Conservation (phyloP, 2,888 invertebrate species). For the Peribatodes rhomboidaria region DNA sequence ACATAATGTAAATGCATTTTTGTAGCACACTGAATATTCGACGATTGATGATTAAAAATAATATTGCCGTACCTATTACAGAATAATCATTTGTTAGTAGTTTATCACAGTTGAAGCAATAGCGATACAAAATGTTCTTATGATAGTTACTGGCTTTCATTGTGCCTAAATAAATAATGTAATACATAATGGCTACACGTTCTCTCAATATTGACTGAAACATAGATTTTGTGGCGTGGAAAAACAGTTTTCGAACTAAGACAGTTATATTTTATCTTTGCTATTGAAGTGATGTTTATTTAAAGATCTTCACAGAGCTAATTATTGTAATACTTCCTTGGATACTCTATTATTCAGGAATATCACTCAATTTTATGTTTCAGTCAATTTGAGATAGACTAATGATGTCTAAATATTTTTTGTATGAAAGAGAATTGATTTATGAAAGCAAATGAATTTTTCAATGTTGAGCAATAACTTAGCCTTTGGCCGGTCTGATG, state of each 20-base stretch:
- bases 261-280: background rate
- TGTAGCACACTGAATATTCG: conserved; percentile 33
- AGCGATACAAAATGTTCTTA: conserved; percentile 40
- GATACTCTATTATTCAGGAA: background rate
- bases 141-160: conserved; percentile 43
- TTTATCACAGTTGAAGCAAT: conserved; percentile 41
- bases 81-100: conserved; percentile 34
- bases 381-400: conserved; percentile 27
- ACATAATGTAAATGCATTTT: conserved; percentile 40
- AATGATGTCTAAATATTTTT: conserved; percentile 42
- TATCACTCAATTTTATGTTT: conserved; percentile 9
- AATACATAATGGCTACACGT: conserved; percentile 29
- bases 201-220: conserved; percentile 31
- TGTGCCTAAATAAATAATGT: conserved; percentile 40
- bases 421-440: conserved; percentile 46
- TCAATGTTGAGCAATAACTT: conserved; percentile 76
- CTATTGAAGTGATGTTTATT: background rate
- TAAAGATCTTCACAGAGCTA: too few relatives aligned
- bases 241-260: background rate
- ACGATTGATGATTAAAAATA: conserved; percentile 18
- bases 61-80: conserved; percentile 1
- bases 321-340: background rate
- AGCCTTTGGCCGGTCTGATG: conserved; percentile 75
- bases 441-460: conserved; percentile 56
- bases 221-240: background rate